These are phyloP conservation scores for Rhingia campestris DNA, from an alignment of 2,888 invertebrate species.

Conservation along the genomic window DNA sequence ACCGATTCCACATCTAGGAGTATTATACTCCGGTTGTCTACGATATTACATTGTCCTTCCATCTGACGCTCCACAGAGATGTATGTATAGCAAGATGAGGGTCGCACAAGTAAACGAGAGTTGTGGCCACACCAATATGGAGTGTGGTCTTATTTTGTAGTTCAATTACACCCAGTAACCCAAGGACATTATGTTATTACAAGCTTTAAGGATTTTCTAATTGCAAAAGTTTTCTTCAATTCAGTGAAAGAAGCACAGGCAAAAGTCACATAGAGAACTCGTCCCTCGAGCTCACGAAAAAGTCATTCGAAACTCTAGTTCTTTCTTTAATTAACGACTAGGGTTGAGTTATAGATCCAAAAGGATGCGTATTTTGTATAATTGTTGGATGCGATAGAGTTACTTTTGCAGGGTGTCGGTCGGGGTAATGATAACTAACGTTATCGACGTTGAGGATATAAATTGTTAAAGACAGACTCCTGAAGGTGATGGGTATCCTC, in stretches of 20 bases:
- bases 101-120: not conserved
- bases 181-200: constrained; percentile 73
- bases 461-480: too few species aligned
- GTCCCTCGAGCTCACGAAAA: constrained; percentile 41
- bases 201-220: constrained; percentile 74
- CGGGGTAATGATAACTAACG: constrained; percentile 3
- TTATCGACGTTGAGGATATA: not conserved
- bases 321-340: constrained; percentile 69
- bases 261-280: constrained; percentile 27
- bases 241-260: constrained; percentile 18
- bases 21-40: not conserved
- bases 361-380: not conserved
- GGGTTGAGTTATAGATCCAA: not conserved
- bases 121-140: constrained; percentile 68
- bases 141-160: constrained; percentile 69
- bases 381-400: constrained; percentile 19
- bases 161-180: constrained; percentile 71
- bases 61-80: constrained; percentile 19
- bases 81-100: not conserved
- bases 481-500: too few species aligned
- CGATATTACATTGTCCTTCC: constrained; percentile 41
- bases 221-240: constrained; percentile 70
- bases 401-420: not conserved
- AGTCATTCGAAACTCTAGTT: constrained; percentile 66
- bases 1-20: constrained; percentile 45